Evolutionary conservation across 2,113 vertebrate genomes (phyloP).

Genomic region (Mus pahari): DNA sequence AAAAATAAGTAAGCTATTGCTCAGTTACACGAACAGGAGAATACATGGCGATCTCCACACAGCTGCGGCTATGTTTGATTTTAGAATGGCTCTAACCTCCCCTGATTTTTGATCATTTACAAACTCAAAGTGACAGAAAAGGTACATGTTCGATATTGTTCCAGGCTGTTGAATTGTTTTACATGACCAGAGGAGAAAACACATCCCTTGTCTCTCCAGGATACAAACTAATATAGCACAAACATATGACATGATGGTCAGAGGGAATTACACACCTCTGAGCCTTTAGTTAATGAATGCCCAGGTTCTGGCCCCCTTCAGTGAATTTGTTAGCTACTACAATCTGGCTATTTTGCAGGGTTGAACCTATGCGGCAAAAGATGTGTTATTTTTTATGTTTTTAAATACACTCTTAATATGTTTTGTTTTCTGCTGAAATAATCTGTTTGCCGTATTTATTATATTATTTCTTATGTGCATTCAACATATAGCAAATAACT

Average conservation of each 20-base stretch:
- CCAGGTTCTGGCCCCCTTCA: background rate
- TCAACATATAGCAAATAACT: conserved; percentile 49
- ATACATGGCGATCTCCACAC: too few relatives aligned
- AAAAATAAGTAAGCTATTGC: background rate
- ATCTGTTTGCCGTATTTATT: background rate
- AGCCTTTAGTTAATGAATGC: background rate
- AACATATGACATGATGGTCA: background rate
- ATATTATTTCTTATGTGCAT: background rate
- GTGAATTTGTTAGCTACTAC: background rate
- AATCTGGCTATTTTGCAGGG: background rate
- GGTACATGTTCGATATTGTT: background rate
- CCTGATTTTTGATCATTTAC: background rate
- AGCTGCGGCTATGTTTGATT: background rate
- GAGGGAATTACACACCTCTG: background rate
- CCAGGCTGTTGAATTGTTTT: background rate
- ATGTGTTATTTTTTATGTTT: background rate
- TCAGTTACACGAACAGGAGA: background rate
- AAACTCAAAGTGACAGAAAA: conserved; percentile 6
- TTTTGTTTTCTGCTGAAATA: conserved; percentile 49
- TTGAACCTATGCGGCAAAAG: background rate
- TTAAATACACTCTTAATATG: conserved; percentile 18
- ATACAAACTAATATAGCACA: background rate
- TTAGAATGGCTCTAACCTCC: background rate
- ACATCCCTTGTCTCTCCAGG: background rate
- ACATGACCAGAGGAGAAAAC: background rate